Conservation (phyloP, 2,888 invertebrate species). For the Pseudolycoriella hygida region DNA sequence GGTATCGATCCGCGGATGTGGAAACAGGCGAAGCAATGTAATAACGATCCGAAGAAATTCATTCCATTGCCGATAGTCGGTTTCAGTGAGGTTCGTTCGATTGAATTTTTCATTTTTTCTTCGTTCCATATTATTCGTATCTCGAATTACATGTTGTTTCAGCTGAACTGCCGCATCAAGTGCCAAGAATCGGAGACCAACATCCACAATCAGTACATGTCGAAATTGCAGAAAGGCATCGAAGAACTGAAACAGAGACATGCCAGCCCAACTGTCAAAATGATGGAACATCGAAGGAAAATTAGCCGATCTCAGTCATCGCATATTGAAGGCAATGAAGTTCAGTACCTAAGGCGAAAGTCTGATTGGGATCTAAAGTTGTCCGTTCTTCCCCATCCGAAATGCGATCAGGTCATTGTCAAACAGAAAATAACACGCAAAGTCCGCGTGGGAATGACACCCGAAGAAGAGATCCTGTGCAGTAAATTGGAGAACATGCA, state of each 20-base stretch:
- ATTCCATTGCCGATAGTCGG: slow-evolving; percentile 92
- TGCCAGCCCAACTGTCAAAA: slow-evolving; percentile 58
- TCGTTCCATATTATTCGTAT: too few relatives aligned
- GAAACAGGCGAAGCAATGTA: slow-evolving; percentile 91
- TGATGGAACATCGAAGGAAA: slow-evolving; percentile 68
- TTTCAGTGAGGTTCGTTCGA: slow-evolving; percentile 60
- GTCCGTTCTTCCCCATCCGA: too few relatives aligned
- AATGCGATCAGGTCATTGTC: slow-evolving; percentile 55
- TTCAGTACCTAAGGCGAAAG: too few relatives aligned
- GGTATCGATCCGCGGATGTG: slow-evolving; percentile 87
- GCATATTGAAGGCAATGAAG: slow-evolving; percentile 68
- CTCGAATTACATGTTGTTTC: too few relatives aligned
- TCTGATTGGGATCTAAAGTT: too few relatives aligned
- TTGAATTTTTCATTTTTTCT: too few relatives aligned
- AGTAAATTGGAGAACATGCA: slow-evolving; percentile 75
- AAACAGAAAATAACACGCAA: slow-evolving; percentile 80
- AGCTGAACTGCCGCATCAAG: slow-evolving; percentile 59
- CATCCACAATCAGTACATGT: slow-evolving; percentile 63
- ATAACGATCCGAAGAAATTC: slow-evolving; percentile 77
- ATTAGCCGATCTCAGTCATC: slow-evolving; percentile 64
- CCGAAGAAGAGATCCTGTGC: slow-evolving; percentile 80
- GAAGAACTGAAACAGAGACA: slow-evolving; percentile 63
- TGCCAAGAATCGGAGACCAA: slow-evolving; percentile 72
- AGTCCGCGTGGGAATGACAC: slow-evolving; percentile 67
- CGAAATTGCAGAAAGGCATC: slow-evolving; percentile 61